Evolutionary conservation across 2,888 invertebrate species (phyloP).

Genomic region (Tridacna crocea): DNA sequence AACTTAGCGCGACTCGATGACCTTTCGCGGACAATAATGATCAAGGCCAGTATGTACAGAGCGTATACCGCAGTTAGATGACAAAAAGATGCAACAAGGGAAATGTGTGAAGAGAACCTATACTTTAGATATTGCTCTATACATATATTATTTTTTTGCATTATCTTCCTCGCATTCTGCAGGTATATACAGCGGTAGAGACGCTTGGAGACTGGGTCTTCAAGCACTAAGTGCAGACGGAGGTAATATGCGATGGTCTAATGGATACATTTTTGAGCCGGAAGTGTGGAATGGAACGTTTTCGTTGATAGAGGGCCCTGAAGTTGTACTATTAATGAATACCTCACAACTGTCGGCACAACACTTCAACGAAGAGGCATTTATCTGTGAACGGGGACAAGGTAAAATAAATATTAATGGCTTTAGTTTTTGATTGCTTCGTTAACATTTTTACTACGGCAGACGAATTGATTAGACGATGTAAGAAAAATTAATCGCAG

Average conservation of each 20-base stretch:
- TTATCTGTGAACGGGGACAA: conserved; percentile 55
- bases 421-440: background rate
- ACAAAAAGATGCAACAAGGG: too few species aligned
- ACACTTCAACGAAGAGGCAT: conserved; percentile 3
- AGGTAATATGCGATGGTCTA: conserved; percentile 46
- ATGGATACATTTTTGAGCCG: conserved; percentile 27
- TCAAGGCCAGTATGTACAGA: too few species aligned
- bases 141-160: too few species aligned
- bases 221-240: conserved; percentile 35
- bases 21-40: too few species aligned
- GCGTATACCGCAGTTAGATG: too few species aligned
- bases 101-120: too few species aligned
- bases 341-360: background rate
- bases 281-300: conserved; percentile 32
- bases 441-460: background rate
- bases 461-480: too few species aligned
- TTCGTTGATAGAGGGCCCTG: conserved; percentile 5
- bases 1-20: too few species aligned
- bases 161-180: too few species aligned
- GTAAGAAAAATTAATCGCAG: too few species aligned
- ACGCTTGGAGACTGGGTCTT: conserved; percentile 45
- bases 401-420: conserved; percentile 5
- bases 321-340: conserved; percentile 27
- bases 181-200: conserved; percentile 49
- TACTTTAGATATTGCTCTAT: too few species aligned